phyloP scores from a whole-genome alignment of 1,140 invertebrate genomes.

The Cyclina sinensis region DNA sequence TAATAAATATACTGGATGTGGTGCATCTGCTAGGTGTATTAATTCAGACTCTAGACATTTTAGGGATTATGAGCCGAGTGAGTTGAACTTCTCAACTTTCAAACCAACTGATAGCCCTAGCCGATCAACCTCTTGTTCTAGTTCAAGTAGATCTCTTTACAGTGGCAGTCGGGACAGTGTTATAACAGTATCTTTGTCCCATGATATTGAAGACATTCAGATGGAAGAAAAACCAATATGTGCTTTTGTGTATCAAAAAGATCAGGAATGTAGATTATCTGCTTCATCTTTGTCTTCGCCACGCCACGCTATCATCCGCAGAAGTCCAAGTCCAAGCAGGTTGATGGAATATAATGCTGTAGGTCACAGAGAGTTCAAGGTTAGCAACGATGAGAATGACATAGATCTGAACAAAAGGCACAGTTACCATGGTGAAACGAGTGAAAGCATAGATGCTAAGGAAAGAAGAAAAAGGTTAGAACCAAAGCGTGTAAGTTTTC shows the following conservation, averaged over 20 bases:
- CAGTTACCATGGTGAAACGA: constrained; percentile 55
- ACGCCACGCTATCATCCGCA: constrained; percentile 51
- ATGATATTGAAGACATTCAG: constrained; percentile 63
- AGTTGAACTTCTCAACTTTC: constrained; percentile 72
- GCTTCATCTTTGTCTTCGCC: constrained; percentile 33
- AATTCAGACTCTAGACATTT: not conserved
- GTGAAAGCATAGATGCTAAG: constrained; percentile 35
- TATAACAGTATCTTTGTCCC: constrained; percentile 53
- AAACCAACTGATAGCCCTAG: constrained; percentile 70
- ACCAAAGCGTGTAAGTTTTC: constrained; percentile 78
- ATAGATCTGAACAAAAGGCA: constrained; percentile 11
- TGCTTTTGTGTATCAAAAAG: constrained; percentile 20
- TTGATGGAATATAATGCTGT: constrained; percentile 49
- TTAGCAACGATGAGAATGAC: constrained; percentile 9
- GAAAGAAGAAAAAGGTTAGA: constrained; percentile 62
- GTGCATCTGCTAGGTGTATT: not conserved
- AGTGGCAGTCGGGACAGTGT: constrained; percentile 37
- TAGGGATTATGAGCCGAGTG: not conserved
- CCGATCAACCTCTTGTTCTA: constrained; percentile 31
- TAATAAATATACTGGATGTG: constrained; percentile 24
- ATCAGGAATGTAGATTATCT: constrained; percentile 28
- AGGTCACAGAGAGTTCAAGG: constrained; percentile 49
- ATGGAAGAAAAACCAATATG: constrained; percentile 60
- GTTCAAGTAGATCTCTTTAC: constrained; percentile 3
- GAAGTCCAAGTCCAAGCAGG: constrained; percentile 64